These are phyloP conservation scores for Gulo gulo DNA, from an alignment of 2,113 vertebrate species.

Conservation along the genomic window DNA sequence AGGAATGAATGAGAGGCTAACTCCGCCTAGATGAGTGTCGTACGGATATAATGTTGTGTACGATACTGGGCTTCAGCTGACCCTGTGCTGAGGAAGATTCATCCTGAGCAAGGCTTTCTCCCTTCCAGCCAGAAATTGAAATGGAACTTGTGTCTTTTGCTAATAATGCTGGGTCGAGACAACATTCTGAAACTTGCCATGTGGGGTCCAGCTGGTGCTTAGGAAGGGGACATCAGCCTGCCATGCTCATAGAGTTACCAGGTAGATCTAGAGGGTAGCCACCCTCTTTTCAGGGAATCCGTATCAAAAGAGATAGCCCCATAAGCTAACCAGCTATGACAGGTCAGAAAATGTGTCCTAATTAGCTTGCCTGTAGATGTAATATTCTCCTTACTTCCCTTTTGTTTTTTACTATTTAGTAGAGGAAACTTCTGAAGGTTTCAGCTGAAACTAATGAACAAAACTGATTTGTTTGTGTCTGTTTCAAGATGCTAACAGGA, in stretches of 20 bases:
- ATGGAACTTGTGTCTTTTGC: neutral
- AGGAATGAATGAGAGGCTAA: neutral
- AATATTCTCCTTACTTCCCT: neutral
- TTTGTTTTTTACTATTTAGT: constrained; percentile 12
- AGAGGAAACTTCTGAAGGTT: neutral
- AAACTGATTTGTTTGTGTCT: neutral
- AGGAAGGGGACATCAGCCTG: neutral
- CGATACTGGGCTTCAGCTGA: neutral
- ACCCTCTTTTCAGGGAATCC: neutral
- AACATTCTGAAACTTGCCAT: neutral
- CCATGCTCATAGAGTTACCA: neutral
- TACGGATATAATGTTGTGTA: neutral
- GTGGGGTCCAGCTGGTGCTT: neutral
- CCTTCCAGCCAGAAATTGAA: neutral
- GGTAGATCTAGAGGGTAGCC: neutral
- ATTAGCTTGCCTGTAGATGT: neutral
- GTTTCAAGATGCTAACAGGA: neutral
- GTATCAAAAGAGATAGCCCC: neutral
- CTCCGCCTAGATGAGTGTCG: neutral
- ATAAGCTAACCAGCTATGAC: neutral
- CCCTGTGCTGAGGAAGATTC: neutral
- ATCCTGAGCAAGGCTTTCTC: neutral
- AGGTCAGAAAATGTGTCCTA: constrained; percentile 9
- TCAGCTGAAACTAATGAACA: neutral
- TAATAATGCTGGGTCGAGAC: neutral